Evolutionary conservation across 2,888 invertebrate species (phyloP), one percentile per base, ranked within the genome.

Genomic region (Autographa gamma): DNA sequence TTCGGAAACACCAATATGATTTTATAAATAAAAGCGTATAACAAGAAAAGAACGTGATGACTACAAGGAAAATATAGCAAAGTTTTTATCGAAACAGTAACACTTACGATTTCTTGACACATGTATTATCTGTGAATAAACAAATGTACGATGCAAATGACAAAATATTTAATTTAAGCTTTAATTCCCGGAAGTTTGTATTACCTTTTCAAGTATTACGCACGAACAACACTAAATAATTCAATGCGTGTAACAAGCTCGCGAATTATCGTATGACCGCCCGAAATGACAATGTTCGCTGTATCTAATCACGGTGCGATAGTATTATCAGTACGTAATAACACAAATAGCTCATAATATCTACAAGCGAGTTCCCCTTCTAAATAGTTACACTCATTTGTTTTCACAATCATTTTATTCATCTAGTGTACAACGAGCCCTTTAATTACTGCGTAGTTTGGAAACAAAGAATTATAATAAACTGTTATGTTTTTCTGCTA

Each of bases 301-400:
- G 54, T 88, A 88, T 86, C 87, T 88, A 84, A 89, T 89, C 88
- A 76, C 6, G 19, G 19, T 31, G 68, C 74, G 88, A 89, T 89
- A 88, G 81, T 77, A 56, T 63, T 87, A 85, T 83, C 77, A 77
- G 76, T 75, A 82, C 71, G 80, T 79, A 83, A 81, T 76, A 81
- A 82, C 71, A 79, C 74, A 81, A 82, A 83, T 75, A 80, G 70
- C 73, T 66, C 78, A 67, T 74, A 76, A 77, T 73, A 71, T 74
- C 74, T 76, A 81, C 69, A 78, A 78, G 62, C 59, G 60, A 63
- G 61, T 63, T 59, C 64, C 62, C 66, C 52, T 67, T 74, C 13
- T 25, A 60, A 77, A 59, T 60, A 63, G 59, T 64, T 52, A 66
- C 43, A 58, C 62, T 66, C 18, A 69, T 66, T 71, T 43, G 59